Percentiles rank a stretch among this genome's conserved stretches.
These are phyloP conservation scores for Linepithema humile DNA, from an alignment of 1,140 invertebrate genomes.

Conservation along the genomic window DNA sequence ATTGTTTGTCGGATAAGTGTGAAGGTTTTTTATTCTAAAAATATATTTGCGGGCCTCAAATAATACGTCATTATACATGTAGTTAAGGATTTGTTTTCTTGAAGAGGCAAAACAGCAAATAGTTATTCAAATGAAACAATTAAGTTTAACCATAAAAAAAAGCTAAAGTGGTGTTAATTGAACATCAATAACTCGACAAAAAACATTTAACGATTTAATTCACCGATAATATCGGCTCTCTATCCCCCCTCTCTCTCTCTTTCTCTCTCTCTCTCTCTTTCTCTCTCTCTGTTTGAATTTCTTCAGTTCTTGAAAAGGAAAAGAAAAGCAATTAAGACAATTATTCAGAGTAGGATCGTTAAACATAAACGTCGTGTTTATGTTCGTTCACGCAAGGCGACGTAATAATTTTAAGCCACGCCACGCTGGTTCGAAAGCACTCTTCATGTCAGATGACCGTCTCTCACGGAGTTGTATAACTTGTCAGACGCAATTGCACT, in stretches of 20 bases:
- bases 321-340: neutral
- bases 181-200: slow-evolving; percentile 60
- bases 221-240: slow-evolving; percentile 56
- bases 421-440: slow-evolving; percentile 2
- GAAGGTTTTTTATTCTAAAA: neutral
- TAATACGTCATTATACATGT: neutral
- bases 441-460: slow-evolving; percentile 19
- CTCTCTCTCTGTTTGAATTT: slow-evolving; percentile 4
- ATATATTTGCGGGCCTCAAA: neutral
- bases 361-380: too few relatives aligned
- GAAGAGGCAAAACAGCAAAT: too few relatives aligned
- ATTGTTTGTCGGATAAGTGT: slow-evolving; percentile 24
- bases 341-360: slow-evolving; percentile 63
- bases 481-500: neutral
- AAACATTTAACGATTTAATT: slow-evolving; percentile 51
- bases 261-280: neutral
- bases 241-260: neutral
- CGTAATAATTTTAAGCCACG: slow-evolving; percentile 31
- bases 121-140: too few relatives aligned
- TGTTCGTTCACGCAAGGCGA: slow-evolving; percentile 21
- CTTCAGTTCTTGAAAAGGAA: slow-evolving; percentile 50
- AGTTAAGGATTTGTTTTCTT: too few relatives aligned
- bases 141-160: slow-evolving; percentile 1
- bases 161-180: slow-evolving; percentile 54
- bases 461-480: slow-evolving; percentile 7